phyloP scores from a whole-genome alignment of 2,888 invertebrate genomes.

The Lissonota sp. region DNA sequence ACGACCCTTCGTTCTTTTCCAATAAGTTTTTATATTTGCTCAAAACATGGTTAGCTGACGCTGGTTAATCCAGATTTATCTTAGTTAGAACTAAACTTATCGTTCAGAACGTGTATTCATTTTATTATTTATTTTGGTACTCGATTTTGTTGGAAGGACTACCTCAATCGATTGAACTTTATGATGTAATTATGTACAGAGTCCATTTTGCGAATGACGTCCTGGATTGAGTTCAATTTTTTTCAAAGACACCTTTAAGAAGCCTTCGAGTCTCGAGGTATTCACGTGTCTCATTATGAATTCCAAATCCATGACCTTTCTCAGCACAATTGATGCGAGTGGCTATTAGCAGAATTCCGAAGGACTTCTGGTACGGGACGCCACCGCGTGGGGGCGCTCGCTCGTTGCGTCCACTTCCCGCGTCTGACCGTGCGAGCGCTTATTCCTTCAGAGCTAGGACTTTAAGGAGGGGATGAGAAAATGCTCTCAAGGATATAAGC shows the following conservation, averaged over 20 bases:
- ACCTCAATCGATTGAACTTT: too few species aligned
- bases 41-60: too few species aligned
- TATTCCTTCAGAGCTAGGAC: conserved; percentile 28
- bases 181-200: too few species aligned
- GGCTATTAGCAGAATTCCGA: conserved; percentile 1
- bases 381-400: conserved; percentile 1
- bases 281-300: conserved; percentile 26
- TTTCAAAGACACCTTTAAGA: conserved; percentile 5
- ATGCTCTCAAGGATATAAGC: conserved; percentile 36
- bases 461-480: background rate
- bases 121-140: too few species aligned
- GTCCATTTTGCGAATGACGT: too few species aligned
- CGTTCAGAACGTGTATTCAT: too few species aligned
- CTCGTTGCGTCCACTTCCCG: background rate
- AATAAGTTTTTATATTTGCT: too few species aligned
- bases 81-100: too few species aligned
- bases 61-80: too few species aligned
- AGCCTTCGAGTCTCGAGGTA: conserved; percentile 35
- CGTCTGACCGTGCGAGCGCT: conserved; percentile 30
- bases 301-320: conserved; percentile 40
- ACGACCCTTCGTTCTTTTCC: too few species aligned
- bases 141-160: too few species aligned
- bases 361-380: conserved; percentile 12
- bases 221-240: background rate
- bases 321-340: background rate